Percentiles rank a stretch among this genome's conserved stretches.
Conservation (phyloP, 2,888 invertebrate genomes). For the Acleris laterana region DNA sequence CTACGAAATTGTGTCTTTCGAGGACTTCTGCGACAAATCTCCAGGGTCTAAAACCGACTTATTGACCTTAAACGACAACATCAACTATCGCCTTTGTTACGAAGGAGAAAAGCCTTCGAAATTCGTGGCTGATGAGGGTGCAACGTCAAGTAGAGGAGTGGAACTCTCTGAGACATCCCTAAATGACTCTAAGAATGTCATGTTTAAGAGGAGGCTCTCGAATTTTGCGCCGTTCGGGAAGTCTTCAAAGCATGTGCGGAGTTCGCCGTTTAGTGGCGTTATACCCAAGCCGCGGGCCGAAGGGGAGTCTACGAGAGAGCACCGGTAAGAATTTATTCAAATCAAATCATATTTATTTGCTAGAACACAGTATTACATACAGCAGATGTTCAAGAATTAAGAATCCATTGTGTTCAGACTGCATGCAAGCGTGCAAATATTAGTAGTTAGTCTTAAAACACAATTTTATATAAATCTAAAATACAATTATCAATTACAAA, state of each 20-base stretch:
- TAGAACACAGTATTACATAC: too few relatives aligned
- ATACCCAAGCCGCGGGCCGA: slow-evolving; percentile 67
- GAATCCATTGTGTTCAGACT: too few relatives aligned
- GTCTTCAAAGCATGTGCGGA: slow-evolving; percentile 54
- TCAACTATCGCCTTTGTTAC: slow-evolving; percentile 79
- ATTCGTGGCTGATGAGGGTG: slow-evolving; percentile 61
- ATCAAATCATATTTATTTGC: too few relatives aligned
- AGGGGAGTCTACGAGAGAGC: slow-evolving; percentile 64
- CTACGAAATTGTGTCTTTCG: slow-evolving; percentile 84
- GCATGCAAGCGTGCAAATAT: too few relatives aligned
- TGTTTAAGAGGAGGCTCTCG: slow-evolving; percentile 62
- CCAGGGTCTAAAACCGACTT: slow-evolving; percentile 81
- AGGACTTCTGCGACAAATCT: slow-evolving; percentile 85
- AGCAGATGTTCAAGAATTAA: too few relatives aligned
- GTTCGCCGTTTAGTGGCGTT: slow-evolving; percentile 68
- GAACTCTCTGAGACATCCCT: slow-evolving; percentile 74
- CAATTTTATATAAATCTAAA: too few relatives aligned
- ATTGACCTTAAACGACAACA: slow-evolving; percentile 80
- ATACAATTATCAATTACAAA: too few relatives aligned
- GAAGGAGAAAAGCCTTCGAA: slow-evolving; percentile 67
- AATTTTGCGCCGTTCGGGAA: slow-evolving; percentile 74
- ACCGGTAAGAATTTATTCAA: slow-evolving; percentile 61
- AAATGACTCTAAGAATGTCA: slow-evolving; percentile 63
- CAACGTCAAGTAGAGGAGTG: slow-evolving; percentile 60
- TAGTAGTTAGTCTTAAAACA: too few relatives aligned